Conservation (phyloP, 1,140 invertebrate genomes). For the Drosophila sturtevanti region DNA sequence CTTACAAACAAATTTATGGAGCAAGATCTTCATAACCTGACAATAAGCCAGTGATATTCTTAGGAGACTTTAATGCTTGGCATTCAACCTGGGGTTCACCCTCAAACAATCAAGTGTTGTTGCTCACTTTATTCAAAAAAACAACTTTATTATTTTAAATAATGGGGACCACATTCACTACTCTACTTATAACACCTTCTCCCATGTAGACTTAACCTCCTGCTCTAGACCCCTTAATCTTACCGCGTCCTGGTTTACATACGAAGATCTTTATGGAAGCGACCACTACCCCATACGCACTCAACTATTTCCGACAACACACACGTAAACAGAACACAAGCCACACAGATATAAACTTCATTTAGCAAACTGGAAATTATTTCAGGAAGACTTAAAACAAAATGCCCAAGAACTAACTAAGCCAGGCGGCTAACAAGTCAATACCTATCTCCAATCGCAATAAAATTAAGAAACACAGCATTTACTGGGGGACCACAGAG, state of each 20-base stretch:
- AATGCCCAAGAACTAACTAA: neutral
- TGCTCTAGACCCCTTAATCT: neutral
- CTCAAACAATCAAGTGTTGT: neutral
- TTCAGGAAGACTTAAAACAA: neutral
- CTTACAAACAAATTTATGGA: conserved; percentile 1
- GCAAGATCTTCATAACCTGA: neutral
- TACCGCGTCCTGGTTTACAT: neutral
- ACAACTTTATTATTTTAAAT: neutral
- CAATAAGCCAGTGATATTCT: conserved; percentile 3
- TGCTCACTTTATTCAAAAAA: neutral
- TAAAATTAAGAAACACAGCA: neutral
- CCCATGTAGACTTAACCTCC: neutral
- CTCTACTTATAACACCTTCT: neutral
- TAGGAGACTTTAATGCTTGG: conserved; percentile 24
- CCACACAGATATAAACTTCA: conserved; percentile 16
- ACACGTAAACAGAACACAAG: neutral
- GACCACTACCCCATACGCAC: conserved; percentile 19
- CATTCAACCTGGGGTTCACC: conserved; percentile 16
- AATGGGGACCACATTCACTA: neutral
- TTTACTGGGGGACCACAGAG: conserved; percentile 5
- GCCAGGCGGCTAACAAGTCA: neutral
- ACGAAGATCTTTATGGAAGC: conserved; percentile 12
- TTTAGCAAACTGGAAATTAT: conserved; percentile 11
- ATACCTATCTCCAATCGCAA: neutral
- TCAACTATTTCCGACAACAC: neutral